Evolutionary conservation across 2,113 vertebrate genomes (phyloP).

Genomic region (Peucedramus taeniatus): DNA sequence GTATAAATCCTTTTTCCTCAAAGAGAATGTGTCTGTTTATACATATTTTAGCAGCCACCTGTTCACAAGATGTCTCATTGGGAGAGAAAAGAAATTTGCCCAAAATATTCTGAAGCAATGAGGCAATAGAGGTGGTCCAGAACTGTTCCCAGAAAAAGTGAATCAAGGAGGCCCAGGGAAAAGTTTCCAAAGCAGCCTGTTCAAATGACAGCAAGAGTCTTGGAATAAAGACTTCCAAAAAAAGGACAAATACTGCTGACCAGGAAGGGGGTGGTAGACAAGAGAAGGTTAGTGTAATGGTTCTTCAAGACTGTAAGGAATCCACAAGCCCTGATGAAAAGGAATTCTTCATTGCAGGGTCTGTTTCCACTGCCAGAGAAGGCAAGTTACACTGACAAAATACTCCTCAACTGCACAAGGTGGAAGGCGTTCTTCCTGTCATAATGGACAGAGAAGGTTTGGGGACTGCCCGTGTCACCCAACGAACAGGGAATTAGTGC

Average conservation of each 20-base stretch:
- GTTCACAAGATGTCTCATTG: neutral
- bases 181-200: neutral
- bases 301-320: neutral
- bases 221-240: neutral
- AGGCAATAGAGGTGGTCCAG: neutral
- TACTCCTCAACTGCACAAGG: fast-evolving
- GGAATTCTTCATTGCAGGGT: neutral
- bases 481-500: neutral
- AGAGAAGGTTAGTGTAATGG: neutral
- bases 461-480: neutral
- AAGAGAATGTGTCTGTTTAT: neutral
- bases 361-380: neutral
- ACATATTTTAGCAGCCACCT: neutral
- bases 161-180: neutral
- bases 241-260: neutral
- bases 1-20: neutral
- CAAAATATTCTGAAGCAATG: neutral
- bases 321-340: neutral
- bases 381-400: neutral
- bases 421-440: neutral
- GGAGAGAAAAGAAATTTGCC: neutral
- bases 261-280: neutral
- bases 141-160: neutral
- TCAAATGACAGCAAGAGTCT: neutral
- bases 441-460: neutral